These are phyloP conservation scores for Seira ritae DNA, from an alignment of 2,888 invertebrate genomes.

Conservation along the genomic window DNA sequence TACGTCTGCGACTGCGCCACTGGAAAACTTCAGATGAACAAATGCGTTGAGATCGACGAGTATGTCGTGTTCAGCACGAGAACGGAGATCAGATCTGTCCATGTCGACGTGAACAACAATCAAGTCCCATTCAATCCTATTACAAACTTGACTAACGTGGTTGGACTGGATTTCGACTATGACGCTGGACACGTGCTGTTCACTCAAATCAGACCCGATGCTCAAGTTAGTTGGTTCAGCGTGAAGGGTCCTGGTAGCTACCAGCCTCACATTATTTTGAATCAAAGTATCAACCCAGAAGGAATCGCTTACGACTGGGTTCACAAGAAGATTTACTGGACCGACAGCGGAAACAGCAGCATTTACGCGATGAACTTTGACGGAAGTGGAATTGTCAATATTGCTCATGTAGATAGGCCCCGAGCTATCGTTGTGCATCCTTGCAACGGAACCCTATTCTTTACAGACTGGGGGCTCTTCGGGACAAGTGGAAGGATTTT, in stretches of 20 bases:
- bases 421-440: constrained; percentile 97
- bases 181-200: constrained; percentile 91
- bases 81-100: constrained; percentile 94
- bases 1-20: constrained; percentile 92
- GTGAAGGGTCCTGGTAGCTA: constrained; percentile 79
- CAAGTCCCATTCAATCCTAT: constrained; percentile 90
- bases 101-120: constrained; percentile 88
- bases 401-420: constrained; percentile 93
- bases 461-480: constrained; percentile 96
- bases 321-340: constrained; percentile 97
- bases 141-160: constrained; percentile 90
- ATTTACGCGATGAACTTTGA: constrained; percentile 96
- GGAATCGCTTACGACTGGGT: constrained; percentile 97
- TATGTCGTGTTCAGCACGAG: constrained; percentile 95
- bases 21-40: constrained; percentile 84
- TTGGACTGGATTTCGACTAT: constrained; percentile 97
- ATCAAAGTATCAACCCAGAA: constrained; percentile 91
- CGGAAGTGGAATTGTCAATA: constrained; percentile 91
- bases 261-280: constrained; percentile 80
- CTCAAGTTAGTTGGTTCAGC: constrained; percentile 90
- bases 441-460: constrained; percentile 92
- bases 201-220: constrained; percentile 94
- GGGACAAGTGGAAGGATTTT: constrained; percentile 96
- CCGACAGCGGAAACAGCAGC: constrained; percentile 94
- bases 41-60: constrained; percentile 90